Percentiles rank a stretch among this genome's conserved stretches.
phyloP scores from a whole-genome alignment of 2,797 vertebrate species.

The Sylvilagus floridanus region DNA sequence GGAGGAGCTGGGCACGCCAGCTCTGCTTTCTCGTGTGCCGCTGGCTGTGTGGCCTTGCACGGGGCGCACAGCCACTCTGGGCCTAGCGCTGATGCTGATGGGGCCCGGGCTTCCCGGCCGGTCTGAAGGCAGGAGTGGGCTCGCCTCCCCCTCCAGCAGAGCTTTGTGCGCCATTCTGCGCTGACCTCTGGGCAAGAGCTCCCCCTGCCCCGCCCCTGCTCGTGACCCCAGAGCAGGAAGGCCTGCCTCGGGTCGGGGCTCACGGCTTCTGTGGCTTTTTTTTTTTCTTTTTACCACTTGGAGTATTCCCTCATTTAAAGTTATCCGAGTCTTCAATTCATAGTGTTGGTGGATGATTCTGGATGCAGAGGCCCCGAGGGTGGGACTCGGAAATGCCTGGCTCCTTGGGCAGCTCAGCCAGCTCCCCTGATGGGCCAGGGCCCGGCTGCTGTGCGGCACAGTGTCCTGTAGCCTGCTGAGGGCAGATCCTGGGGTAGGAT shows the following conservation, averaged over 20 bases:
- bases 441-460: rapidly evolving
- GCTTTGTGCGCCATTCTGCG: background rate
- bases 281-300: background rate
- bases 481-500: rapidly evolving
- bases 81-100: background rate
- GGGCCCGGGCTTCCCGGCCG: background rate
- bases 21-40: rapidly evolving
- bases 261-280: background rate
- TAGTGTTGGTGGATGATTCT: background rate
- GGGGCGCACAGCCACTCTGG: background rate
- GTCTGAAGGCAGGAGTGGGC: background rate
- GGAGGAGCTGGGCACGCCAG: background rate
- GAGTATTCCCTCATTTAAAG: background rate
- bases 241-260: background rate
- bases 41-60: background rate
- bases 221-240: rapidly evolving
- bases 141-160: background rate
- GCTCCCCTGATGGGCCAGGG: background rate
- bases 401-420: rapidly evolving
- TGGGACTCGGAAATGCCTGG: background rate
- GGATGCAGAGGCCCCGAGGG: background rate
- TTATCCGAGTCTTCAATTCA: background rate
- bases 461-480: rapidly evolving
- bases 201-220: background rate
- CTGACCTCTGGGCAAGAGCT: background rate